Evolutionary conservation across 2,888 invertebrate genomes (phyloP).

Genomic region (Philereme transversata): DNA sequence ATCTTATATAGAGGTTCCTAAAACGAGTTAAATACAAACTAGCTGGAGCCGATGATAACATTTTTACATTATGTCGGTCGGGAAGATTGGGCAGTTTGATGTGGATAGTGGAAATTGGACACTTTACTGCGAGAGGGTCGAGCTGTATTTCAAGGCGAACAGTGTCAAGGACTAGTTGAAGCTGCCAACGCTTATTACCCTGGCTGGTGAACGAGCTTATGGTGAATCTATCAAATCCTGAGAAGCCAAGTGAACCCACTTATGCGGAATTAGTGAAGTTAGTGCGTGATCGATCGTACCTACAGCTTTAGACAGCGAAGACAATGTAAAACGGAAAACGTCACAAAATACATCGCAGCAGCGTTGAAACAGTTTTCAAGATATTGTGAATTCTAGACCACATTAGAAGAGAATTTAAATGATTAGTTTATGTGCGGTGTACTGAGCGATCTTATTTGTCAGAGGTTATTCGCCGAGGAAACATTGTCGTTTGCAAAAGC

Average conservation of each 20-base stretch:
- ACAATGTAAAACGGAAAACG: not conserved
- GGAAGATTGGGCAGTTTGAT: no score
- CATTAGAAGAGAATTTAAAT: conserved; percentile 17
- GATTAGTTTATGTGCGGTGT: conserved; percentile 24
- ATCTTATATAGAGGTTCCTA: no score
- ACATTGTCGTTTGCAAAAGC: not conserved
- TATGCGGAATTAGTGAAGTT: not conserved
- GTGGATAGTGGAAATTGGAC: no score
- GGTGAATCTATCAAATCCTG: not conserved
- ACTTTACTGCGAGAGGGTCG: no score
- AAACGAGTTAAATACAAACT: no score
- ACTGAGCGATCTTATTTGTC: conserved; percentile 26
- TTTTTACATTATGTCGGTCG: no score
- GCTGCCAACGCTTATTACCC: not conserved
- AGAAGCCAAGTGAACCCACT: conserved; percentile 9
- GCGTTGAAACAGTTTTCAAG: conserved; percentile 17
- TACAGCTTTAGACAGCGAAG: not conserved
- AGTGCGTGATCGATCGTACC: no score
- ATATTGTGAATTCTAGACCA: conserved; percentile 11
- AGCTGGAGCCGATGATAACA: no score
- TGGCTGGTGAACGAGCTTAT: conserved; percentile 1
- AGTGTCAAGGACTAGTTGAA: not conserved
- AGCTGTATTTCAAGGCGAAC: no score
- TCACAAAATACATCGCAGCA: not conserved
- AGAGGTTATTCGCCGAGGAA: conserved; percentile 24